Conservation (phyloP, 2,113 vertebrate species). For the Ptilorrhoa leucosticta region DNA sequence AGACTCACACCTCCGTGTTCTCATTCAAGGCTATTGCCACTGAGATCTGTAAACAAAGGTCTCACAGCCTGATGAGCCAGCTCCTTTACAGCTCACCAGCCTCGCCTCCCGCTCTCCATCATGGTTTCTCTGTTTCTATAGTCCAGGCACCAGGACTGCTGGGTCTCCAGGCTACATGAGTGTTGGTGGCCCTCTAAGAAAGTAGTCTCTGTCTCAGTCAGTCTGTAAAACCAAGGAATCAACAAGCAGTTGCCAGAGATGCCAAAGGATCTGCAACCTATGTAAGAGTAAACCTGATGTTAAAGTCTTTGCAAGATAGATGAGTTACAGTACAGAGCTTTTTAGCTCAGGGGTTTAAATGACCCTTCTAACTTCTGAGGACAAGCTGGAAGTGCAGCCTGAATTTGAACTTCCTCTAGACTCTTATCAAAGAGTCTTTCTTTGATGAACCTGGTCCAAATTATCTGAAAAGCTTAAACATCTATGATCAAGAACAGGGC, state of each 20-base stretch:
- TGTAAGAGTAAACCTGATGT: not conserved
- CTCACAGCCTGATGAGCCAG: not conserved
- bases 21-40: not conserved
- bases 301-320: not conserved
- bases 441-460: not conserved
- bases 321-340: not conserved
- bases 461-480: not conserved
- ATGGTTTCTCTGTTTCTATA: not conserved
- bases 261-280: not conserved
- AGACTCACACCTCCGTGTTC: not conserved
- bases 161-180: not conserved
- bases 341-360: not conserved
- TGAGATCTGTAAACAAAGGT: not conserved
- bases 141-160: fast-evolving
- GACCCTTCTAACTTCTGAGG: not conserved
- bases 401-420: not conserved
- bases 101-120: fast-evolving
- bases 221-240: not conserved
- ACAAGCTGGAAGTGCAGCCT: not conserved
- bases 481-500: not conserved
- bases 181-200: not conserved
- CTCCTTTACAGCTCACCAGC: not conserved
- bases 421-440: not conserved
- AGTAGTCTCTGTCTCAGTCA: not conserved
- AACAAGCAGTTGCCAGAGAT: not conserved